phyloP scores from a whole-genome alignment of 2,113 vertebrate species.

The Tupaia chinensis region DNA sequence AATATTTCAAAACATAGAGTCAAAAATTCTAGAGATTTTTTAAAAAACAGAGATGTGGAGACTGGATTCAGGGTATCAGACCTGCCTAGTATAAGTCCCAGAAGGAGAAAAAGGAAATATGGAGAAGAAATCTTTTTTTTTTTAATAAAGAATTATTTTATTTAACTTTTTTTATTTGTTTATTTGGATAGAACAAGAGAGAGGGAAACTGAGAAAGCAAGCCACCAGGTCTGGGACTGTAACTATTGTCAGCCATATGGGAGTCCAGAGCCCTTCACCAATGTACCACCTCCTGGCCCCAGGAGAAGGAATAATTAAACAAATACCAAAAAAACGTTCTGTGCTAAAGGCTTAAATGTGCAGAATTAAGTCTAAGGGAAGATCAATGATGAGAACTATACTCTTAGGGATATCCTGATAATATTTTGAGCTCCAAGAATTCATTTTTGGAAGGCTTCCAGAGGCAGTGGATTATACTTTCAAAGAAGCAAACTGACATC shows the following conservation, averaged over 20 bases:
- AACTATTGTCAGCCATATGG: no score
- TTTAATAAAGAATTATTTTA: no score
- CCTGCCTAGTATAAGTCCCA: background rate
- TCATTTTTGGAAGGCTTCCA: background rate
- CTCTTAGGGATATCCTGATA: background rate
- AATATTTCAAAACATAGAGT: background rate
- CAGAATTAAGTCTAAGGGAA: constrained; percentile 4
- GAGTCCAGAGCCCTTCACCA: no score
- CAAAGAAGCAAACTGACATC: background rate
- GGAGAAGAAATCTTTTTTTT: background rate
- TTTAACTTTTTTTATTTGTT: no score
- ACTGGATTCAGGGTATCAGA: background rate
- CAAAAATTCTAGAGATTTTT: constrained; percentile 10
- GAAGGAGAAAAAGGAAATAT: background rate
- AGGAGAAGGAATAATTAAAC: background rate
- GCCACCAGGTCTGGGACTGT: no score
- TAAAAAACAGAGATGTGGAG: background rate
- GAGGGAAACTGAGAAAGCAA: no score
- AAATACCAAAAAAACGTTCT: background rate
- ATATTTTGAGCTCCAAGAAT: background rate
- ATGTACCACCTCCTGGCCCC: no score
- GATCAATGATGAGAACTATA: background rate
- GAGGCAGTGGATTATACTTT: background rate
- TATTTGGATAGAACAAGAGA: no score
- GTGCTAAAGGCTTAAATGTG: background rate